Evolutionary conservation across 2,113 vertebrate species (phyloP).

Genomic region (Neogobius melanostomus): DNA sequence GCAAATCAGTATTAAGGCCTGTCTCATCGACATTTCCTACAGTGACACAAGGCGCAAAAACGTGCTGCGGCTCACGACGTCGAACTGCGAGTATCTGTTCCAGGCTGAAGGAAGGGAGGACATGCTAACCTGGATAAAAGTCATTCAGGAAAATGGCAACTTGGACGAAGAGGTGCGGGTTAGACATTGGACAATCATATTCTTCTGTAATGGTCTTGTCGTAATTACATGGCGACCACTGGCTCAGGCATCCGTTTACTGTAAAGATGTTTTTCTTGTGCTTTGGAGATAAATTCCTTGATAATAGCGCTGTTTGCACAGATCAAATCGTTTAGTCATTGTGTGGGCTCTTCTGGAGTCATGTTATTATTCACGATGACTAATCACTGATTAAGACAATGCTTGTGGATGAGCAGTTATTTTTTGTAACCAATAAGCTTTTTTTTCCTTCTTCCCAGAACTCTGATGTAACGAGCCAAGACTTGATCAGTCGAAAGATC

Average conservation of each 20-base stretch:
- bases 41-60: constrained; percentile 98
- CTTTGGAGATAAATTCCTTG: neutral
- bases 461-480: constrained; percentile 90
- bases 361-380: constrained; percentile 10
- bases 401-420: neutral
- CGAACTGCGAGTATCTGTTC: constrained; percentile 93
- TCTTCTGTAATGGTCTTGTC: neutral
- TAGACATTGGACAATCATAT: neutral
- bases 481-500: constrained; percentile 94
- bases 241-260: neutral
- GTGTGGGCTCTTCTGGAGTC: neutral
- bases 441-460: constrained; percentile 79
- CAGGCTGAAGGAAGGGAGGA: constrained; percentile 95
- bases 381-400: neutral
- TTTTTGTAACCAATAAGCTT: neutral
- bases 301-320: neutral
- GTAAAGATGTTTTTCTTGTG: neutral
- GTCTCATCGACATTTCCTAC: constrained; percentile 97
- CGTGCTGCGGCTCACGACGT: constrained; percentile 93
- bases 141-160: constrained; percentile 94
- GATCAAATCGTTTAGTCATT: neutral
- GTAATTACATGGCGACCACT: neutral
- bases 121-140: constrained; percentile 94
- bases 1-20: constrained; percentile 91
- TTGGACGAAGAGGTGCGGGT: constrained; percentile 87